Percentiles rank a stretch among this genome's conserved stretches.
Evolutionary conservation across 2,888 invertebrate genomes (phyloP).

Genomic region (Scaptomyza caliginosa): DNA sequence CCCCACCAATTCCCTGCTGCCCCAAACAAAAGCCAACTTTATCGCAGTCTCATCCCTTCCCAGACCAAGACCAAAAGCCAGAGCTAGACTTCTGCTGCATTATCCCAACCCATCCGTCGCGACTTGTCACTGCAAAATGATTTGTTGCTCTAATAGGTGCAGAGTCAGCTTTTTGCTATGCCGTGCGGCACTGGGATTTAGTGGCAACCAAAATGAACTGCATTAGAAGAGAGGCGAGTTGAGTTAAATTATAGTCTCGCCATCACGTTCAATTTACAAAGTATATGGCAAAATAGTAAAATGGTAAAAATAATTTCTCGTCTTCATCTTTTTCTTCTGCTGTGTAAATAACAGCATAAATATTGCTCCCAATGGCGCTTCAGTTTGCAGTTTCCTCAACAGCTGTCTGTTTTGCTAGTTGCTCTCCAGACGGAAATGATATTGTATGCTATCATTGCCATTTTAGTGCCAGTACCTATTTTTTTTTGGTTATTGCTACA

Average conservation of each 20-base stretch:
- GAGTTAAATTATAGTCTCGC: conserved; percentile 12
- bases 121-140: conserved; percentile 63
- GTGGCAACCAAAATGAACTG: conserved; percentile 40
- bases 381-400: conserved; percentile 32
- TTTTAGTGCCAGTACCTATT: conserved; percentile 40
- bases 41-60: conserved; percentile 52
- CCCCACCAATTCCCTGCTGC: conserved; percentile 21
- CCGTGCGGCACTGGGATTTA: conserved; percentile 33
- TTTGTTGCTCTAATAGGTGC: conserved; percentile 67
- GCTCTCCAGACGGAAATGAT: conserved; percentile 72
- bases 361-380: conserved; percentile 34
- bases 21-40: conserved; percentile 34
- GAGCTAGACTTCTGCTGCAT: conserved; percentile 27
- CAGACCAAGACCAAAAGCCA: not conserved
- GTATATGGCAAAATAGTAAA: conserved; percentile 43
- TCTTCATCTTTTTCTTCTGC: conserved; percentile 6
- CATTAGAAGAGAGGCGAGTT: conserved; percentile 37
- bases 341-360: conserved; percentile 65
- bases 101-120: conserved; percentile 37
- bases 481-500: no score
- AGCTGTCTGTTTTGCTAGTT: conserved; percentile 36
- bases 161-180: conserved; percentile 37
- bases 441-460: conserved; percentile 60
- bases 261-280: conserved; percentile 50
- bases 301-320: conserved; percentile 62